Percentiles rank a stretch among this genome's conserved stretches.
Conservation (phyloP, 2,888 invertebrate genomes). For the Andrena bicolor region DNA sequence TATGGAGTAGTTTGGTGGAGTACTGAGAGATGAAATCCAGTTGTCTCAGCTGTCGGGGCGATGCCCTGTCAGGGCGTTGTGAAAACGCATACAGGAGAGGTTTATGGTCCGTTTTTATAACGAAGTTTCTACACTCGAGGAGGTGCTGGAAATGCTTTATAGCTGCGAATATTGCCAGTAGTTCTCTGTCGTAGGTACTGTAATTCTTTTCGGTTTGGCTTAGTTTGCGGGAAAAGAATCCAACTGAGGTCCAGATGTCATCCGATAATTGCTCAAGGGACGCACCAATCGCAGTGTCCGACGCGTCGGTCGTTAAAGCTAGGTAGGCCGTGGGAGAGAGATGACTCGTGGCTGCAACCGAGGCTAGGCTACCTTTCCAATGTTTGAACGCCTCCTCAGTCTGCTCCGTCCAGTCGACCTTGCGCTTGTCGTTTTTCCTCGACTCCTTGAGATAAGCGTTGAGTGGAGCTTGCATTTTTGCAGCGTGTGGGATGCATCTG, state of each 20-base stretch:
- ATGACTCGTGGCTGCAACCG: neutral
- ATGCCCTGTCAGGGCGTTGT: no score
- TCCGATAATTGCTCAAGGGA: neutral
- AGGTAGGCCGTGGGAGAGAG: neutral
- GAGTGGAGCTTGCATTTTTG: no score
- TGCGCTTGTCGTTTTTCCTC: no score
- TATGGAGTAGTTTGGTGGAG: no score
- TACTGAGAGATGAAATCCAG: no score
- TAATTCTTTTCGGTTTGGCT: neutral
- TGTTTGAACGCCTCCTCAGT: neutral
- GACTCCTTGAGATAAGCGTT: no score
- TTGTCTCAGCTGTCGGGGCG: no score
- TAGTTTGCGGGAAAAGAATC: neutral
- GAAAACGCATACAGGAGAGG: no score
- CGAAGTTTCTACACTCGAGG: neutral
- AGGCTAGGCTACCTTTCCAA: neutral
- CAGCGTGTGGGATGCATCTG: no score
- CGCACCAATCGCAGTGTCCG: neutral
- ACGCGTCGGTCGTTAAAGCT: neutral
- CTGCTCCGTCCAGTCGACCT: neutral
- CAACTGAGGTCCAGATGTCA: neutral
- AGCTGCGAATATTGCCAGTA: neutral
- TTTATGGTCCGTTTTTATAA: no score
- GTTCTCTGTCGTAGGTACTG: neutral
- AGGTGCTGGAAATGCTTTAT: neutral